Conservation (phyloP, 2,113 vertebrate species). For the Charina bottae region DNA sequence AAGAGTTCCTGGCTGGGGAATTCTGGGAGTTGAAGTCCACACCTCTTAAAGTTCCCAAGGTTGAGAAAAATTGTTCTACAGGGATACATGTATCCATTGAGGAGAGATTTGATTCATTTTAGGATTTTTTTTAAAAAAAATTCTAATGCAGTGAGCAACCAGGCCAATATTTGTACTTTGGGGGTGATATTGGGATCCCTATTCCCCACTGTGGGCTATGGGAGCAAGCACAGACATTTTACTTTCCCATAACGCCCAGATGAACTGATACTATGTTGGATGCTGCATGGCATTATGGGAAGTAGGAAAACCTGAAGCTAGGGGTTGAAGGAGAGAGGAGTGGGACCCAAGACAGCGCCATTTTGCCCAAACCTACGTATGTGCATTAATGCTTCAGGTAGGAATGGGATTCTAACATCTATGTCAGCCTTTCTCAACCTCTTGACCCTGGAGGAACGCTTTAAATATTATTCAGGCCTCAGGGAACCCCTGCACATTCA, state of each 20-base stretch:
- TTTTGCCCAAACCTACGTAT: not conserved
- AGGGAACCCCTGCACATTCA: too few relatives aligned
- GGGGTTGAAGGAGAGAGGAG: not conserved
- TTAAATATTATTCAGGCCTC: too few relatives aligned
- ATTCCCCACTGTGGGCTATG: not conserved
- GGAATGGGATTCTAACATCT: too few relatives aligned
- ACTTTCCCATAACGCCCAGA: not conserved
- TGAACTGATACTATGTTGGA: not conserved
- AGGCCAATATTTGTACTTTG: not conserved
- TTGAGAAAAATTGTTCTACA: not conserved
- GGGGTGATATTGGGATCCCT: not conserved
- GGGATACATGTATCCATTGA: not conserved
- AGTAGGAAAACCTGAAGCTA: not conserved
- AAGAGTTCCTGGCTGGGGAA: too few relatives aligned
- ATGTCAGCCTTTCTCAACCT: too few relatives aligned
- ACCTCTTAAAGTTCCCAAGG: not conserved
- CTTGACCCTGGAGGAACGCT: too few relatives aligned
- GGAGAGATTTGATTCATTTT: not conserved
- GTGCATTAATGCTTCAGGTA: not conserved
- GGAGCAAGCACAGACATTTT: not conserved
- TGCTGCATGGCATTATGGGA: too few relatives aligned
- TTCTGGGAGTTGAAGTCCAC: too few relatives aligned
- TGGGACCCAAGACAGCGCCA: not conserved
- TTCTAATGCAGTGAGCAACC: not conserved
- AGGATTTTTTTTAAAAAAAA: not conserved